Base-by-base conservation (phyloP, 1,140 invertebrate species). In the Dermatophagoides farinae region DNA sequence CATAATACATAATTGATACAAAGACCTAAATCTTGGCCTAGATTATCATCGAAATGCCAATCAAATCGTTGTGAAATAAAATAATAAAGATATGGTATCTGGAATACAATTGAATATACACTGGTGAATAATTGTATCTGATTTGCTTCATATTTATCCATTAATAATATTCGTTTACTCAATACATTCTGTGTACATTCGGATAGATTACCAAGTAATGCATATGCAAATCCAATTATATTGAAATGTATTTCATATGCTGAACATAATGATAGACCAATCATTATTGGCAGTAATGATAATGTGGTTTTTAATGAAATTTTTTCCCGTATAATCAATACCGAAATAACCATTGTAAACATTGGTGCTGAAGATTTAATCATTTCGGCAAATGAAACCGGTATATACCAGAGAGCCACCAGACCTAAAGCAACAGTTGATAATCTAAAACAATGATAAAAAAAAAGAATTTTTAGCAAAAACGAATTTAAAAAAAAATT, bases 121-220 rank as follows among this genome's bases (percentile, higher is more conserved):
- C 82, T 84, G 12, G 85, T 86, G 71, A 85, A 88, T 73, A 87
- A 87, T 73, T 88, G 85, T 12, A 88, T 71, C 70, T 88, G 84
- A 54, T 84, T 83, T 60, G 85, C 84, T 71, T 79, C 82, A 69
- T 83, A 84, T 68, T 80, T 80, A 67, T 85, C 82, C 53, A 81
- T 82, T 71, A 82, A 85, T 57, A 88, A 82, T 18, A 86, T 73
- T 76, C 84, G 80, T 74, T 87, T 88, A 1, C 83, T 86, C 72
- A 83, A 85, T 60, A 88, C 85, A 76, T 86, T 87, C 73, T 87
- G 85, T 68, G 86, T 75, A 73, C 85, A 88, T 74, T 88, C 86
- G 31, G 84, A 85, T 46, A 87, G 70, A 75, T 88, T 88, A 23
- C 85, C 86, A 8, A 79, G 78, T 73, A 88, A 77, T 14, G 85